Conservation (phyloP, 2,888 invertebrate species). For the Sphinx pinastri region DNA sequence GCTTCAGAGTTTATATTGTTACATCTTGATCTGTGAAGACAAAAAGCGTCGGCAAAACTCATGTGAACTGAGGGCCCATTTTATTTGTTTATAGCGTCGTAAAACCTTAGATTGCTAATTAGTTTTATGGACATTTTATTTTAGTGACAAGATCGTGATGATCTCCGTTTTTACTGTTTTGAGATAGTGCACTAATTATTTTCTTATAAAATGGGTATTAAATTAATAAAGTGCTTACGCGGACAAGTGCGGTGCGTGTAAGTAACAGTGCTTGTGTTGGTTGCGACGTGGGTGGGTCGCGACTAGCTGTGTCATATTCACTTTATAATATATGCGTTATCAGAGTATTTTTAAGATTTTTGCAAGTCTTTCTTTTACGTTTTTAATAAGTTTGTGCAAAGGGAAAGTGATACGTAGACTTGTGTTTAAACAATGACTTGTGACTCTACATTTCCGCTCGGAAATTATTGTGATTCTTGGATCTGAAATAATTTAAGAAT, state of each 20-base stretch:
- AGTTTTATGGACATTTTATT: constrained; percentile 73
- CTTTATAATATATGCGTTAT: constrained; percentile 4
- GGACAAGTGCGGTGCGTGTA: neutral
- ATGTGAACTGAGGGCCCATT: constrained; percentile 60
- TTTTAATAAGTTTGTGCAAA: neutral
- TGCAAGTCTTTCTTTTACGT: neutral
- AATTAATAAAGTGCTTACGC: constrained; percentile 5
- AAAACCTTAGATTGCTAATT: constrained; percentile 78
- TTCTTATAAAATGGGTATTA: constrained; percentile 18
- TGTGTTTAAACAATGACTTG: no score
- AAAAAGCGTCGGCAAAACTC: constrained; percentile 61
- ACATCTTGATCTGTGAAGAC: constrained; percentile 69
- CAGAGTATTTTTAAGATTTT: constrained; percentile 2
- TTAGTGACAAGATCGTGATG: constrained; percentile 52
- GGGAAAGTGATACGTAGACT: no score
- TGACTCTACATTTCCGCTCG: no score
- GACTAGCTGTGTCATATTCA: constrained; percentile 10
- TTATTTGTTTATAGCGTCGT: constrained; percentile 75
- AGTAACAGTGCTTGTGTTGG: constrained; percentile 3
- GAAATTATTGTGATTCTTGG: no score
- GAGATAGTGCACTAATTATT: constrained; percentile 27
- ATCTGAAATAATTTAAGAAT: no score
- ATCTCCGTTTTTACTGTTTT: constrained; percentile 37
- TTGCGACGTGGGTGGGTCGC: constrained; percentile 12
- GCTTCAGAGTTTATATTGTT: constrained; percentile 60